A percentile compares a stretch with the other conserved stretches of the same genome.
Evolutionary conservation across 2,113 vertebrate genomes (phyloP).

Genomic region (Potamarius usumacintae): DNA sequence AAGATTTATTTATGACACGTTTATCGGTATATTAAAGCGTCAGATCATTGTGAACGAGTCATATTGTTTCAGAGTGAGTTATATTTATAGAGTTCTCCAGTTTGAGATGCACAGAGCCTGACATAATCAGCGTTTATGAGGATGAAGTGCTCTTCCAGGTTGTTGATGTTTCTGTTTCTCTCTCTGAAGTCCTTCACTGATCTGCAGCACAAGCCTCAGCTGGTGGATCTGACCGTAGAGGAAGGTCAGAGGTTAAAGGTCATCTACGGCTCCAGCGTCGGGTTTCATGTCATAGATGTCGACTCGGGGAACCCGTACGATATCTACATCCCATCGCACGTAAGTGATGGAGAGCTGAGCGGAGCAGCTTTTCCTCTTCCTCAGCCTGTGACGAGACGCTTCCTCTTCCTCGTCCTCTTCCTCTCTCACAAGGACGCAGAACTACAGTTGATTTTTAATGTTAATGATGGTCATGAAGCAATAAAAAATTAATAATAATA

Average conservation of each 20-base stretch:
- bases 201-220: constrained; percentile 93
- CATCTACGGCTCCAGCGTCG: constrained; percentile 96
- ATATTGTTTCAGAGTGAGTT: not conserved
- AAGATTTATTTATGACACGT: not conserved
- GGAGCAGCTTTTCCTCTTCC: constrained; percentile 27
- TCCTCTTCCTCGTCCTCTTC: constrained; percentile 10
- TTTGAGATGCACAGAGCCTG: not conserved
- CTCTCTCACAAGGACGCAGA: constrained; percentile 7
- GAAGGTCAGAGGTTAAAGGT: constrained; percentile 98
- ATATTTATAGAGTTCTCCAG: not conserved
- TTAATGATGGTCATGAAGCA: not conserved
- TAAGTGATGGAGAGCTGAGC: constrained; percentile 72
- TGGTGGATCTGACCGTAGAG: constrained; percentile 97
- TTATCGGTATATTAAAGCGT: constrained; percentile 2
- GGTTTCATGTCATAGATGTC: constrained; percentile 98
- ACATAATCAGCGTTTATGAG: not conserved
- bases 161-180: constrained; percentile 5
- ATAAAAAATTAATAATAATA: not conserved
- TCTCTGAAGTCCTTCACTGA: constrained; percentile 91
- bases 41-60: not conserved
- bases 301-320: constrained; percentile 98
- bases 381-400: constrained; percentile 21
- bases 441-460: not conserved
- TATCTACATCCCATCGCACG: constrained; percentile 98
- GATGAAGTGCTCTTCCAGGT: not conserved